Conservation (phyloP, 2,113 vertebrate genomes). For the Indri indri region DNA sequence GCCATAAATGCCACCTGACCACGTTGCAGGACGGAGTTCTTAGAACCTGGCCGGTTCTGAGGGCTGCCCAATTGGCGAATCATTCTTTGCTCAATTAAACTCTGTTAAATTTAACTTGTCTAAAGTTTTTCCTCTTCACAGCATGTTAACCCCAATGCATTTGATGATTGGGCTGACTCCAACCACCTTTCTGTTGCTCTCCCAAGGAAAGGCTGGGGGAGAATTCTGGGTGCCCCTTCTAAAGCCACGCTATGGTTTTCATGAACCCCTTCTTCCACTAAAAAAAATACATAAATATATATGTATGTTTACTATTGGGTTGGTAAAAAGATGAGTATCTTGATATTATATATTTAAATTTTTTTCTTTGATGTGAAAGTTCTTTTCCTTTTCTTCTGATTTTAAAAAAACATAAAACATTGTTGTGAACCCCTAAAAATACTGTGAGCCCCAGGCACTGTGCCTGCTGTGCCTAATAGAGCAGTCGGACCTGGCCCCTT, state of each 20-base stretch:
- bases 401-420: background rate
- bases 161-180: no score
- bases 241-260: background rate
- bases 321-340: background rate
- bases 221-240: background rate
- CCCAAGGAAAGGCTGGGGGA: background rate
- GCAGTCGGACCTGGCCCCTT: background rate
- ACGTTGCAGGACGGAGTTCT: background rate
- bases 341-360: background rate
- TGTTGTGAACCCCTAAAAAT: background rate
- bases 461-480: background rate
- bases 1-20: background rate
- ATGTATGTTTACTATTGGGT: background rate
- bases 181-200: background rate
- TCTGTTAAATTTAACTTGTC: background rate
- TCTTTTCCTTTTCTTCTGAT: background rate
- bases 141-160: background rate
- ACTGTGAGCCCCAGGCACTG: background rate
- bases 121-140: background rate
- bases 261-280: background rate
- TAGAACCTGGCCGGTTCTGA: background rate
- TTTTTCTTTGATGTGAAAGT: background rate
- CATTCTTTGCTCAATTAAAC: background rate
- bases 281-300: background rate
- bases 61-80: background rate